Evolutionary conservation across 2,797 vertebrate genomes (phyloP), one percentile per base, ranked within the genome.

Genomic region (Fratercula arctica): DNA sequence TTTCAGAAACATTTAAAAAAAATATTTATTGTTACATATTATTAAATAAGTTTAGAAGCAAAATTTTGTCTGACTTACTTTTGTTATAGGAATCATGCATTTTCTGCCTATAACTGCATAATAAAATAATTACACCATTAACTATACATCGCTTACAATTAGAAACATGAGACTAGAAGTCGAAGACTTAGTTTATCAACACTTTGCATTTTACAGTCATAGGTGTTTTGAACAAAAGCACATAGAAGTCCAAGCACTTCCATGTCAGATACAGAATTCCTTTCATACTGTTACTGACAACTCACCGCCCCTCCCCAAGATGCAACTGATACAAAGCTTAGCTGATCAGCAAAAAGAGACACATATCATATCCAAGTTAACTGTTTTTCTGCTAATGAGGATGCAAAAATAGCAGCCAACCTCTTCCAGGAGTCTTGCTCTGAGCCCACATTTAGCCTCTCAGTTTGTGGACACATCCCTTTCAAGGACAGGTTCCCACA

Each of bases 121-220:
- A 96, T 82, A 80, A 95, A 97, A 94, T 61, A 96, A 95, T 75
- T 57, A 54, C 15, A 29, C 19, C 39, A 94, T 93, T 92, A 97
- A 95, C 91, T 83, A 90, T 93, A 93, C 90, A 96, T 91, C 91
- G 79, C 37, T 84, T 93, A 80, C 48, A 41, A 90, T n/a, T 39
- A 85, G 61, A 94, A 95, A 43, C 18, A 63, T 6, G 31, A 75
- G 85, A 93, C 59, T 73, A 37, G 21, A 84, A 91, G 85, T 92
- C 85, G 64, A 69, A 93, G 70, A 79, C 73, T 80, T 70, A 51
- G 86, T 90, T 28, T 43, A 59, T 39, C 64, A 84, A 69, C 48
- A 54, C 23, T 33, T 33, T 9, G 39, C 20, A 59, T 89, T 89
- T 92, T 85, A 54, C 41, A 86, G 29, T 70, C 64, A 57, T 3